Evolutionary conservation across 2,797 vertebrate genomes (phyloP), one percentile per base, ranked within the genome.

Genomic region (Anguilla marmorata): DNA sequence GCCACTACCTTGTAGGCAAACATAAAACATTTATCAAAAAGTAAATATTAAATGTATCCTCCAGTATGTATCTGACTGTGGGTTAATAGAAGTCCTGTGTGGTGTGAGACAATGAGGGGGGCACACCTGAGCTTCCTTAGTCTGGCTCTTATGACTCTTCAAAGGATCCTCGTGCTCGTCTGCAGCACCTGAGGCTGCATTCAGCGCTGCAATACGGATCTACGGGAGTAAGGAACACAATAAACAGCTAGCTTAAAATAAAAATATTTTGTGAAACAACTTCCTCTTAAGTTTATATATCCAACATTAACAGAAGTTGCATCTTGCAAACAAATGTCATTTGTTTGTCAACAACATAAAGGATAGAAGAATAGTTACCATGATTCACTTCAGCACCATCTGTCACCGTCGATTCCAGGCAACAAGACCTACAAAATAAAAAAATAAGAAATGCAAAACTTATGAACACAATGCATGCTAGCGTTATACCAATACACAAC

Each of bases 191-290:
- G 97, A 97, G 66, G 97, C 97, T 0, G 98, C 98, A 19, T 99
- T 99, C 87, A 99, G 93, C 1, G 98, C 98, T 82, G 99, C 98
- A 0, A 99, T 99, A 84, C 98, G 97, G 89, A 99, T 99, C 99
- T 99, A 91, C 88, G 58, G 83, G 90, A 84, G 0, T 3, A 1
- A 21, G 41, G 12, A 37, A 41, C 1, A 9, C 45, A n/a, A 45
- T 7, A n/a, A 82, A 8, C 11, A 37, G 21, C 4, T 8, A 3
- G 24, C 27, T 30, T 79, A 33, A 79, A 37, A 79, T 37, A 19
- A 56, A 56, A 16, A 66, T 66, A 7, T 66, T 66, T 19, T 6
- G 14, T 24, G 14, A 21, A 33, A 79, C 4, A 9, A 33, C 16
- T 37, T 37, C 72, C 27, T 74, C 14, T 37, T 24, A 4, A 37